A percentile compares a stretch with the other conserved stretches of the same genome.
phyloP scores from a whole-genome alignment of 2,888 invertebrate species.

The Tetropium fuscum region DNA sequence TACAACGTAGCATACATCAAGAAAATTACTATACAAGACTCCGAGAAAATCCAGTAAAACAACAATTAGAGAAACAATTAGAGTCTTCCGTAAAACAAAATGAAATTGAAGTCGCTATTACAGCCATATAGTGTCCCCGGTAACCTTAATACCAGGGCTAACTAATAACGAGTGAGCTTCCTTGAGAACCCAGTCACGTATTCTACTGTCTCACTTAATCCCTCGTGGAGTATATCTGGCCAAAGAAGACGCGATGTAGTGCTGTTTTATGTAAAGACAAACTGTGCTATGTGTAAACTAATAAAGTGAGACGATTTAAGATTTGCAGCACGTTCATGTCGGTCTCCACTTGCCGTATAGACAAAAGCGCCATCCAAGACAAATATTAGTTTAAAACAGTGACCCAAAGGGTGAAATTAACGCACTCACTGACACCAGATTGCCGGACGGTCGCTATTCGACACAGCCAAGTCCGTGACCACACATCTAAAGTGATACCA shows the following conservation, averaged over 20 bases:
- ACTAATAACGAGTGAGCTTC: constrained; percentile 27
- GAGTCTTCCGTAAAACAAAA: constrained; percentile 23
- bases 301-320: constrained; percentile 56
- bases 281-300: constrained; percentile 57
- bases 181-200: constrained; percentile 34
- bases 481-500: constrained; percentile 30
- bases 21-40: constrained; percentile 4
- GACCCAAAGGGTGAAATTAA: constrained; percentile 39
- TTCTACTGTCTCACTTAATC: constrained; percentile 37
- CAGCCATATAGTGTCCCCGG: constrained; percentile 21
- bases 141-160: constrained; percentile 24
- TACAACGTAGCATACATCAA: constrained; percentile 16
- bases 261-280: constrained; percentile 52
- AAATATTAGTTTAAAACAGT: constrained; percentile 56
- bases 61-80: constrained; percentile 29
- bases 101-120: constrained; percentile 23
- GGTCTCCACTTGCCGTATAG: constrained; percentile 34
- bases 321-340: constrained; percentile 53
- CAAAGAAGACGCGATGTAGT: constrained; percentile 41
- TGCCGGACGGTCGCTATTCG: constrained; percentile 23
- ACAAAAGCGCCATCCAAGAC: constrained; percentile 53
- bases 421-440: constrained; percentile 31
- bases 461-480: constrained; percentile 22
- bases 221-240: constrained; percentile 37
- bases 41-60: constrained; percentile 13